A percentile compares a stretch with the other conserved stretches of the same genome.
These are phyloP conservation scores for Caenorhabditis auriculariae DNA, from an alignment of 2,888 invertebrate genomes.

Conservation along the genomic window DNA sequence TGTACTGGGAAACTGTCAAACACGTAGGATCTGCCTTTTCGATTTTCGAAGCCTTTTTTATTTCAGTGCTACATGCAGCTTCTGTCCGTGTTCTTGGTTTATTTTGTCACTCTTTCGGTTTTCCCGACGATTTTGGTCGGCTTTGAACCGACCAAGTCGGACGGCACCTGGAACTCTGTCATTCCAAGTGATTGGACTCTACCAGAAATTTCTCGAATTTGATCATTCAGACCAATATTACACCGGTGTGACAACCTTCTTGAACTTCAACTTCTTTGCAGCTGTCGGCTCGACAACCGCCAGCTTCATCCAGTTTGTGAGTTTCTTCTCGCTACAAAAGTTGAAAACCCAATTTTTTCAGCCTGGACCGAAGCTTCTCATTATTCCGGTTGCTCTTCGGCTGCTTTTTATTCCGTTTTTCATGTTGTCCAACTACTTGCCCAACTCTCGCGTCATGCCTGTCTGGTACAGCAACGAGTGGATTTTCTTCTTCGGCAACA, in stretches of 20 bases:
- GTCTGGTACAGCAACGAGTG: slow-evolving; percentile 77
- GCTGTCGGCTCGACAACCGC: slow-evolving; percentile 88
- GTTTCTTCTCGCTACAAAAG: slow-evolving; percentile 26
- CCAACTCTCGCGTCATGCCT: slow-evolving; percentile 73
- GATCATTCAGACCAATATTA: slow-evolving; percentile 26
- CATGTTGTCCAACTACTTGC: slow-evolving; percentile 84
- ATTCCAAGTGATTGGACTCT: slow-evolving; percentile 13
- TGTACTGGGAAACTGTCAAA: slow-evolving; percentile 24
- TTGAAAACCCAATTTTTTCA: slow-evolving; percentile 49
- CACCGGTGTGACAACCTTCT: slow-evolving; percentile 79
- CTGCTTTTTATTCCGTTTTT: slow-evolving; percentile 83
- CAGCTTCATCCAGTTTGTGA: slow-evolving; percentile 75
- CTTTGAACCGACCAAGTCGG: slow-evolving; percentile 69
- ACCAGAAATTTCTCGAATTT: not conserved
- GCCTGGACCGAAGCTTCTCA: slow-evolving; percentile 81
- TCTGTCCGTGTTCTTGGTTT: slow-evolving; percentile 86
- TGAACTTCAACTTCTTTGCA: slow-evolving; percentile 89
- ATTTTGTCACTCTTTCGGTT: slow-evolving; percentile 85
- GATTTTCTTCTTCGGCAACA: slow-evolving; percentile 63
- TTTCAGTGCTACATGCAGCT: slow-evolving; percentile 73
- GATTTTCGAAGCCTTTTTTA: not conserved
- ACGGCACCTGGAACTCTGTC: slow-evolving; percentile 19
- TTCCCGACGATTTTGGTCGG: slow-evolving; percentile 80
- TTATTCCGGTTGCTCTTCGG: slow-evolving; percentile 76
- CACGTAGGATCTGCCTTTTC: slow-evolving; percentile 9